phyloP scores from a whole-genome alignment of 2,888 invertebrate genomes.

The Cyclophora punctaria region DNA sequence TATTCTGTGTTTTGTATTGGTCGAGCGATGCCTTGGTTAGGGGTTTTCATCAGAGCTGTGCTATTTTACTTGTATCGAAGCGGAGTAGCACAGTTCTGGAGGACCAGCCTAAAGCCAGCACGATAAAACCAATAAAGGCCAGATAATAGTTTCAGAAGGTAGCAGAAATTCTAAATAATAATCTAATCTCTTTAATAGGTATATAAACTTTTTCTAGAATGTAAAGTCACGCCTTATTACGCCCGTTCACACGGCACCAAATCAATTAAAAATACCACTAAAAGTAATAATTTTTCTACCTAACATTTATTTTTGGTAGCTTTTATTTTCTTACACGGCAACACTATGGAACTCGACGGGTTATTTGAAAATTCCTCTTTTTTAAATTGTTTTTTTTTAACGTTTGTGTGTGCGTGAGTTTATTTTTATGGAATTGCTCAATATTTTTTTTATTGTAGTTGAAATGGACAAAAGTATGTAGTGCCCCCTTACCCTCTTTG shows the following conservation, averaged over 20 bases:
- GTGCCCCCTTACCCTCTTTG: slow-evolving; percentile 49
- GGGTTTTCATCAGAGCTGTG: too few species aligned
- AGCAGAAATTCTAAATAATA: too few species aligned
- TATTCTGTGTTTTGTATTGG: too few species aligned
- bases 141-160: too few species aligned
- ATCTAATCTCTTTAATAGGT: too few species aligned
- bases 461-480: slow-evolving; percentile 37
- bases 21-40: too few species aligned
- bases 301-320: slow-evolving; percentile 30
- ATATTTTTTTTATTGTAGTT: slow-evolving; percentile 39
- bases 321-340: slow-evolving; percentile 29
- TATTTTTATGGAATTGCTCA: slow-evolving; percentile 68
- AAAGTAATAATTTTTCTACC: too few species aligned
- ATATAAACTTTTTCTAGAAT: not conserved
- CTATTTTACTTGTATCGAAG: too few species aligned
- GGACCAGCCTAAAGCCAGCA: too few species aligned
- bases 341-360: slow-evolving; percentile 15
- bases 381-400: slow-evolving; percentile 16
- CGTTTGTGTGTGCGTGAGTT: slow-evolving; percentile 37
- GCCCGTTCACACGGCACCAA: slow-evolving; percentile 35
- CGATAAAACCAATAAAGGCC: too few species aligned
- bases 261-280: slow-evolving; percentile 1
- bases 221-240: slow-evolving; percentile 37
- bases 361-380: slow-evolving; percentile 15
- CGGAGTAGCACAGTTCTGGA: too few species aligned